Conservation (phyloP, 2,113 vertebrate genomes). For the Pithys albifrons region DNA sequence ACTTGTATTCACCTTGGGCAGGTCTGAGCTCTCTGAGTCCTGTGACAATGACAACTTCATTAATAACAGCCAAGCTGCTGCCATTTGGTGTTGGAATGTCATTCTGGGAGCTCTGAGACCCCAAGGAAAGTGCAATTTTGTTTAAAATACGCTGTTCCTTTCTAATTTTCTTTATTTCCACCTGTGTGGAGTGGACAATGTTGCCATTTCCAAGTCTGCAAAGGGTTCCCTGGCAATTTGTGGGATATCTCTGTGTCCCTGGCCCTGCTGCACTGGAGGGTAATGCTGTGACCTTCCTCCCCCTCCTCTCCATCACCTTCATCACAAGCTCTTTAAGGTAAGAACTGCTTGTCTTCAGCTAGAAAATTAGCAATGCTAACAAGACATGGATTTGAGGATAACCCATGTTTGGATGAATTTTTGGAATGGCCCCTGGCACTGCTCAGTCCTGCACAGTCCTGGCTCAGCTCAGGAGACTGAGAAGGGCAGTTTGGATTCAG, state of each 20-base stretch:
- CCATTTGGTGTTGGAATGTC: background rate
- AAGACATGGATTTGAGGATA: background rate
- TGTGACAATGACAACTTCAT: background rate
- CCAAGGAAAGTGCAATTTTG: accelerated
- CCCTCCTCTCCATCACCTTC: background rate
- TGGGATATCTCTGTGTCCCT: background rate
- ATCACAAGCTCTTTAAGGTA: background rate
- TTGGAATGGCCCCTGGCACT: background rate
- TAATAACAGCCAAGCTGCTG: background rate
- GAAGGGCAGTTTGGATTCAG: background rate
- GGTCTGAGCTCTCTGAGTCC: background rate
- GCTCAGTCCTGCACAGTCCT: accelerated
- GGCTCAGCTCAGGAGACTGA: background rate
- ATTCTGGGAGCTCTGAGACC: background rate
- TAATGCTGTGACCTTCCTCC: background rate
- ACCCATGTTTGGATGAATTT: background rate
- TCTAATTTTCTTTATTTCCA: background rate
- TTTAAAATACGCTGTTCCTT: accelerated
- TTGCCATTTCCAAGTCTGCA: background rate
- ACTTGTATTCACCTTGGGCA: background rate
- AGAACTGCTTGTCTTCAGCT: background rate
- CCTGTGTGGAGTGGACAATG: background rate
- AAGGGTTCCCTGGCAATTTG: background rate
- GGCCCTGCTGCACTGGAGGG: background rate
- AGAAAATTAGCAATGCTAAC: background rate